These are phyloP conservation scores for Amia ocellicauda DNA, from an alignment of 2,113 vertebrate species.

Conservation along the genomic window DNA sequence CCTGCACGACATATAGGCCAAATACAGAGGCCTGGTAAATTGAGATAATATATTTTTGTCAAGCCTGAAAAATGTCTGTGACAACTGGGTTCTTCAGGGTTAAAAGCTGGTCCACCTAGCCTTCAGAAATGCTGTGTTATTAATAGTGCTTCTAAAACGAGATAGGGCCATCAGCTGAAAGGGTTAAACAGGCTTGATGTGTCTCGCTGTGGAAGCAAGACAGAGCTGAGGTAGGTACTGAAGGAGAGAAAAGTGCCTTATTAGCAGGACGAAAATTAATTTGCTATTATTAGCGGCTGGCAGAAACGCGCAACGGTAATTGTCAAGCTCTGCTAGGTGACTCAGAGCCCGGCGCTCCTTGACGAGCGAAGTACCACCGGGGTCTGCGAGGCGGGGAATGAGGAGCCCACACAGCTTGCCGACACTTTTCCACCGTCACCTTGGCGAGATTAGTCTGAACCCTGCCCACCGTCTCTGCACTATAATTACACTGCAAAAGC, in stretches of 20 bases:
- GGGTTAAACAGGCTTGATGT: too few species aligned
- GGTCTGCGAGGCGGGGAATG: background rate
- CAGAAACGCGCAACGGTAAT: background rate
- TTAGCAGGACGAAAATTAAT: background rate
- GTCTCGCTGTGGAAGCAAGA: too few species aligned
- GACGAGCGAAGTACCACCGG: background rate
- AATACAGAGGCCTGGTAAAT: too few species aligned
- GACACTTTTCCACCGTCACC: background rate
- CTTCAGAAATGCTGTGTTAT: too few species aligned
- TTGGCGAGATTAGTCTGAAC: background rate
- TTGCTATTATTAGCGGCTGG: conserved; percentile 9
- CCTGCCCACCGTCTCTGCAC: background rate
- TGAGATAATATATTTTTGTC: too few species aligned
- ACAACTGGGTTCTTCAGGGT: too few species aligned
- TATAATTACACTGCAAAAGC: background rate
- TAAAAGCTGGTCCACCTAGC: too few species aligned
- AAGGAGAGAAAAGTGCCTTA: background rate
- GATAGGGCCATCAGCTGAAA: too few species aligned
- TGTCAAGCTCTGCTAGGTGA: background rate
- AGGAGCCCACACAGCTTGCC: background rate
- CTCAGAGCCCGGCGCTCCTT: background rate
- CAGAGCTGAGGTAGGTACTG: background rate
- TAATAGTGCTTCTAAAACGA: too few species aligned
- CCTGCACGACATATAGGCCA: too few species aligned
- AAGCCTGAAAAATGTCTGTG: too few species aligned